These are phyloP conservation scores for Argynnis bischoffii DNA, from an alignment of 2,888 invertebrate genomes.

Conservation along the genomic window DNA sequence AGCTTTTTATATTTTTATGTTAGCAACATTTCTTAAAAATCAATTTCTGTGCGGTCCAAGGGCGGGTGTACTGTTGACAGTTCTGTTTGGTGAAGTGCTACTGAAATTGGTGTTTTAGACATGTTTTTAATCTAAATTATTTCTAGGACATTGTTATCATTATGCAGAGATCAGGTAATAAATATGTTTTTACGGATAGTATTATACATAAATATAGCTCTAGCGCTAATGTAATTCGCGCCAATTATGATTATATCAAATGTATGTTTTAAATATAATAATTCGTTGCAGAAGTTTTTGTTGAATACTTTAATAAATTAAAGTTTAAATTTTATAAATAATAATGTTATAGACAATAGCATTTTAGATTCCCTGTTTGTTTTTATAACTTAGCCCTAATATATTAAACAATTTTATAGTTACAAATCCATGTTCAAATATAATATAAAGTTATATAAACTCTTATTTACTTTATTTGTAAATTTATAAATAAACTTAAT, in stretches of 20 bases:
- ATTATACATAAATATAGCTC: background rate
- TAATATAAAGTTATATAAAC: too few species aligned
- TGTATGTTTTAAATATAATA: conserved; percentile 19
- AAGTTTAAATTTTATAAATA: too few species aligned
- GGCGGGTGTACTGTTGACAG: conserved; percentile 78
- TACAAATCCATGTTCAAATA: too few species aligned
- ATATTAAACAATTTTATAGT: too few species aligned
- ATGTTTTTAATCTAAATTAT: conserved; percentile 72
- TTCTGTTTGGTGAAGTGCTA: conserved; percentile 57
- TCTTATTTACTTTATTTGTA: background rate
- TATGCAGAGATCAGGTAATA: conserved; percentile 79
- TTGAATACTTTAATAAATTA: background rate
- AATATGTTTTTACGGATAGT: conserved; percentile 3
- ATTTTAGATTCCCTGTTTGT: too few species aligned
- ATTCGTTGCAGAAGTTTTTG: background rate
- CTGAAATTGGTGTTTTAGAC: conserved; percentile 62
- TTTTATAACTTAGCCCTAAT: too few species aligned
- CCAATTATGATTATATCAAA: conserved; percentile 23
- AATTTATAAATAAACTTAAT: background rate
- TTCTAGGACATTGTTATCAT: conserved; percentile 54
- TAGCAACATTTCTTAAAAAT: conserved; percentile 70
- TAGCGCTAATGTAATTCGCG: conserved; percentile 28
- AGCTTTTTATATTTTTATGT: conserved; percentile 11
- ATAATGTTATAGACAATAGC: too few species aligned
- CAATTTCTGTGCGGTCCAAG: conserved; percentile 66